These are phyloP conservation scores for Parapsyche elsis DNA, from an alignment of 1,140 invertebrate genomes.

Conservation along the genomic window DNA sequence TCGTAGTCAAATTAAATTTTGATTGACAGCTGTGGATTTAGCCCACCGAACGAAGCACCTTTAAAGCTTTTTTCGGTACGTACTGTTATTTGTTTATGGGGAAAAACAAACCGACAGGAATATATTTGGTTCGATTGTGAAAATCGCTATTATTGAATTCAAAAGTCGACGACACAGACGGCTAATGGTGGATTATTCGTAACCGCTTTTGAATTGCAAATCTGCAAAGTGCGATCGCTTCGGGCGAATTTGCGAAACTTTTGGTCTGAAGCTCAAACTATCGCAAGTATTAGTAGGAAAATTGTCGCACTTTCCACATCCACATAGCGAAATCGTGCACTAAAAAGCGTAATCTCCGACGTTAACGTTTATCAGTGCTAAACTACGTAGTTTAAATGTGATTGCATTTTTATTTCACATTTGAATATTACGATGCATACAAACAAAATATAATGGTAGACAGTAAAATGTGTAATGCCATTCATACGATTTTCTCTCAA, in stretches of 20 bases:
- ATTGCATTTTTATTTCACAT: background rate
- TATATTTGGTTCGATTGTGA: background rate
- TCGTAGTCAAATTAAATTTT: too few relatives aligned
- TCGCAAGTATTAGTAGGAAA: background rate
- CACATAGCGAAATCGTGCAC: too few relatives aligned
- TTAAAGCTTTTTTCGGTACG: too few relatives aligned
- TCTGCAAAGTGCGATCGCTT: slow-evolving; percentile 21
- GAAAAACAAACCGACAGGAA: background rate
- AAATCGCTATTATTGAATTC: background rate
- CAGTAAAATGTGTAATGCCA: too few relatives aligned
- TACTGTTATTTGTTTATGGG: too few relatives aligned
- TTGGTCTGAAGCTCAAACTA: background rate
- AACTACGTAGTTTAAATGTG: background rate
- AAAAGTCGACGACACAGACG: background rate
- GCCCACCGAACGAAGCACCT: too few relatives aligned
- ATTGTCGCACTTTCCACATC: background rate
- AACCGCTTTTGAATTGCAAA: slow-evolving; percentile 21
- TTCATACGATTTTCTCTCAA: too few relatives aligned
- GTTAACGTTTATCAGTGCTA: too few relatives aligned
- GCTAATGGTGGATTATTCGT: background rate
- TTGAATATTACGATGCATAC: too few relatives aligned
- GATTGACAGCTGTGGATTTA: too few relatives aligned
- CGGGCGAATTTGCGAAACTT: slow-evolving; percentile 10
- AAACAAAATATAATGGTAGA: too few relatives aligned
- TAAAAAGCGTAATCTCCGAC: too few relatives aligned